phyloP scores from a whole-genome alignment of 2,113 vertebrate species.

The Corynorhinus townsendii region DNA sequence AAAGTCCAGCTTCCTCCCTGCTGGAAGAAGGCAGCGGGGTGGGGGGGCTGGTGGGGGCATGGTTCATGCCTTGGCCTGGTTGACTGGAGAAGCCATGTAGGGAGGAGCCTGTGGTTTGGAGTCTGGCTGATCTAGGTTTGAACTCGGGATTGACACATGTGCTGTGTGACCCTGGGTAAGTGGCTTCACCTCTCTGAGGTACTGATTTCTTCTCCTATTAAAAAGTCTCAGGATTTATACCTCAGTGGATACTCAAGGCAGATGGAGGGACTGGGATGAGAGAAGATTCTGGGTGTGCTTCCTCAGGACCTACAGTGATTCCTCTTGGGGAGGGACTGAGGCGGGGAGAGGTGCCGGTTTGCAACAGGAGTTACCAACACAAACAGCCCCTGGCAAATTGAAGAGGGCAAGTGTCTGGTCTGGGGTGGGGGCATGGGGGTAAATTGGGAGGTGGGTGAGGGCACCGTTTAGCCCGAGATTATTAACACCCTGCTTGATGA shows the following conservation, averaged over 20 bases:
- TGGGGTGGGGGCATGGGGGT: too few species aligned
- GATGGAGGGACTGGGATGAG: not conserved
- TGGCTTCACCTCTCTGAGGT: constrained; percentile 40
- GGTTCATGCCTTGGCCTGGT: not conserved
- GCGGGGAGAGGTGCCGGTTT: not conserved
- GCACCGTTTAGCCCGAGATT: not conserved
- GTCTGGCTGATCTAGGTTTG: not conserved
- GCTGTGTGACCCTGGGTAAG: not conserved
- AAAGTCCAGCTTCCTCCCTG: constrained; percentile 61
- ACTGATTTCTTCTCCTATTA: not conserved
- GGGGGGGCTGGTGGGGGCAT: not conserved
- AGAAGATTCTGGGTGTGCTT: not conserved
- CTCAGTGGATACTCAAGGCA: not conserved
- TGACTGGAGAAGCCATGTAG: constrained; percentile 41
- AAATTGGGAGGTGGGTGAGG: too few species aligned
- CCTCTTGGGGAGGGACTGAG: not conserved
- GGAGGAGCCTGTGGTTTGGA: constrained; percentile 43
- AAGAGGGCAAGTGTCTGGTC: not conserved
- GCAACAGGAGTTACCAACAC: not conserved
- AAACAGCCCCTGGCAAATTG: not conserved
- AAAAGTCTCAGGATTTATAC: not conserved
- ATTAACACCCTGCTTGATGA: not conserved
- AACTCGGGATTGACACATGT: constrained; percentile 12
- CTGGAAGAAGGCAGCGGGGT: constrained; percentile 47
- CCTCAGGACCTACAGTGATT: not conserved